Percentiles rank a stretch among this genome's conserved stretches.
phyloP scores from a whole-genome alignment of 2,113 vertebrate genomes.

The Tylochromis polylepis region DNA sequence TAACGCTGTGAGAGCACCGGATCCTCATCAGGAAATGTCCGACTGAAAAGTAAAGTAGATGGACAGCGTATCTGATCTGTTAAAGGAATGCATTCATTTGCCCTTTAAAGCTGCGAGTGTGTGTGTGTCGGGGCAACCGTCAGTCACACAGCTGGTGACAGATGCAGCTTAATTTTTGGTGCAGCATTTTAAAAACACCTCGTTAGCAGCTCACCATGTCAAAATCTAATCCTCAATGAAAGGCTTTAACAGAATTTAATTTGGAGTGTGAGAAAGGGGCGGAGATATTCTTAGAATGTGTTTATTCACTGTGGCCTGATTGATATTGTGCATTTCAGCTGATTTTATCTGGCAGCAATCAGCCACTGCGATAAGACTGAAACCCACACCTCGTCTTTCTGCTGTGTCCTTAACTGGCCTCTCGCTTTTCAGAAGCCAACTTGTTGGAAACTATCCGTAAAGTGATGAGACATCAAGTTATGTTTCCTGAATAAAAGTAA shows the following conservation, averaged over 20 bases:
- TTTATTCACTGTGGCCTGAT: background rate
- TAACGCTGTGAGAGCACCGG: background rate
- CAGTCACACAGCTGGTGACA: conserved; percentile 16
- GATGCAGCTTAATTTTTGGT: conserved; percentile 30
- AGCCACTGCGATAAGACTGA: background rate
- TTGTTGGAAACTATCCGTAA: background rate
- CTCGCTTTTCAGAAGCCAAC: background rate
- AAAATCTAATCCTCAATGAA: background rate
- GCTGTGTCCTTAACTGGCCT: background rate
- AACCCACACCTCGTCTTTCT: background rate
- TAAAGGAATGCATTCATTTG: background rate
- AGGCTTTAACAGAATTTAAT: background rate
- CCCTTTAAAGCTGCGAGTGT: background rate
- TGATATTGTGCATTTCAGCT: background rate
- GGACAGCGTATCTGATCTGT: background rate
- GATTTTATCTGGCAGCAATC: background rate
- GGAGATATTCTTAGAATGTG: background rate
- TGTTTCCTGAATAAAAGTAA: background rate
- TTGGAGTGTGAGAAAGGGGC: background rate
- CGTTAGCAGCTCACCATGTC: background rate
- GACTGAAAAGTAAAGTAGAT: background rate
- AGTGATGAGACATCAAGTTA: background rate
- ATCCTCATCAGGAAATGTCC: background rate
- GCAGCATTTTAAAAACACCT: conserved; percentile 24
- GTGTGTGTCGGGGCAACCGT: background rate